Conservation (phyloP, 2,888 invertebrate species). For the Chrysodeixis includens region DNA sequence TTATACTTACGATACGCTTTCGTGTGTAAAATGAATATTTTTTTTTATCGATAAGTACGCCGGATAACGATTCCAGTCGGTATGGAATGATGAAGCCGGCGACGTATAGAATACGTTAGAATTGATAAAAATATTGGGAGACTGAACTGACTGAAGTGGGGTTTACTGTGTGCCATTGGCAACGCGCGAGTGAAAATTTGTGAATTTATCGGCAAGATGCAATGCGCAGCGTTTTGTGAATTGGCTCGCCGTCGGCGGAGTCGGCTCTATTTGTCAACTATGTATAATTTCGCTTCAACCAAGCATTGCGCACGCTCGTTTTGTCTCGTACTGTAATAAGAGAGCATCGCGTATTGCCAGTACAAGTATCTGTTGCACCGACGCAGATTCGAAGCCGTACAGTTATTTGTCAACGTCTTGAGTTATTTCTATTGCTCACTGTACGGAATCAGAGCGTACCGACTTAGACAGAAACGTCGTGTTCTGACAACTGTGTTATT, state of each 20-base stretch:
- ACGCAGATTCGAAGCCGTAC: slow-evolving; percentile 63
- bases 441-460: slow-evolving; percentile 67
- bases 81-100: slow-evolving; percentile 61
- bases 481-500: slow-evolving; percentile 60
- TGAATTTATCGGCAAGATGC: slow-evolving; percentile 74
- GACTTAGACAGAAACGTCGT: slow-evolving; percentile 54
- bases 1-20: slow-evolving; percentile 72
- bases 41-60: slow-evolving; percentile 67
- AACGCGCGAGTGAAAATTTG: slow-evolving; percentile 72
- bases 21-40: slow-evolving; percentile 71
- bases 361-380: slow-evolving; percentile 57
- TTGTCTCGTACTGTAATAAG: slow-evolving; percentile 57
- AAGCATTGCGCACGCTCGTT: slow-evolving; percentile 54
- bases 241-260: slow-evolving; percentile 66
- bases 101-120: slow-evolving; percentile 31
- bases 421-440: slow-evolving; percentile 69
- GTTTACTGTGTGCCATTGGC: slow-evolving; percentile 74
- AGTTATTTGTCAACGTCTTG: slow-evolving; percentile 71
- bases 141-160: slow-evolving; percentile 47
- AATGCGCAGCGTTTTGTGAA: slow-evolving; percentile 74
- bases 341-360: slow-evolving; percentile 52
- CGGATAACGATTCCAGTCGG: slow-evolving; percentile 65
- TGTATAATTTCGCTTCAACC: slow-evolving; percentile 74
- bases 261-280: slow-evolving; percentile 76
- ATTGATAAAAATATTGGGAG: slow-evolving; percentile 62